Evolutionary conservation across 2,888 invertebrate genomes (phyloP).

Genomic region (Spicauda simplicius): DNA sequence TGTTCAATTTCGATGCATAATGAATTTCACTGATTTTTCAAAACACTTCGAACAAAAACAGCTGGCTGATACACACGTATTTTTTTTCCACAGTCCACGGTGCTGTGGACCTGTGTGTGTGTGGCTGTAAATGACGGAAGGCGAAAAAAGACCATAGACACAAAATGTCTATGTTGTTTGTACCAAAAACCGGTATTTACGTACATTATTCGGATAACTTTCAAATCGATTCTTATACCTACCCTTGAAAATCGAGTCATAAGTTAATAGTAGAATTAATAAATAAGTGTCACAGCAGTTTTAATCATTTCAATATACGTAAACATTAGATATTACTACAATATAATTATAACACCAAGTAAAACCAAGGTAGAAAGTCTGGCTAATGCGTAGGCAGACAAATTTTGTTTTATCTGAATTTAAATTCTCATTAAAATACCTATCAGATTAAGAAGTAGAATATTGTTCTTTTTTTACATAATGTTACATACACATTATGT

Average conservation of each 20-base stretch:
- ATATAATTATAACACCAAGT: no score
- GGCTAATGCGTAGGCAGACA: no score
- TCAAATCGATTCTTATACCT: neutral
- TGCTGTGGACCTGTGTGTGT: constrained; percentile 1
- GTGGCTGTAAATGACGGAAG: constrained; percentile 32
- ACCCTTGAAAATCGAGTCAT: neutral
- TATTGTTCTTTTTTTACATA: no score
- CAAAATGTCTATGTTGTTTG: neutral
- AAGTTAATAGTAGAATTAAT: no score
- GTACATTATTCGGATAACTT: neutral
- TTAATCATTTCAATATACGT: no score
- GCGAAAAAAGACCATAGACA: neutral
- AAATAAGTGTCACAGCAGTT: no score
- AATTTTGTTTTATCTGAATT: no score
- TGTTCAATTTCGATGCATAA: constrained; percentile 79
- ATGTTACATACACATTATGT: no score
- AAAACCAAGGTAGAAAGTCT: no score
- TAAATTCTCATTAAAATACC: no score
- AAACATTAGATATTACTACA: no score
- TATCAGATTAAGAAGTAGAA: no score
- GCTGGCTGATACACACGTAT: constrained; percentile 72
- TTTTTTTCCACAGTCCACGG: constrained; percentile 54
- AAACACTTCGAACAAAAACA: constrained; percentile 75
- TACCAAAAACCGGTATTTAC: neutral
- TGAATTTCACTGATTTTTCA: constrained; percentile 66